Evolutionary conservation across 2,113 vertebrate genomes (phyloP), one percentile per base, ranked within the genome.

Genomic region (Poeciliopsis retropinna): DNA sequence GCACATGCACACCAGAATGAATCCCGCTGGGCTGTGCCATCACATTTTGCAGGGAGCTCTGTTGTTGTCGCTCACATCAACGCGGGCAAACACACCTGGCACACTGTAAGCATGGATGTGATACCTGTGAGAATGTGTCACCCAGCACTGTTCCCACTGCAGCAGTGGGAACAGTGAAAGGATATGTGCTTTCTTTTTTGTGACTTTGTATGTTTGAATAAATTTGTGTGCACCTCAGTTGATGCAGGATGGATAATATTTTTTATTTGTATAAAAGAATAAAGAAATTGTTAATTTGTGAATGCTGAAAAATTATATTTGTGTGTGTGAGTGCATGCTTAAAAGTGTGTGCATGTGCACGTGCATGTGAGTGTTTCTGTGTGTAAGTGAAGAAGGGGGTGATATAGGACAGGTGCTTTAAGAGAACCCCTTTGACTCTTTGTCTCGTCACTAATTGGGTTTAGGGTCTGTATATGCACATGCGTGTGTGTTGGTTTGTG

Each of bases 61-160:
- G 61, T 39, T 39, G 65, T 54, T 72, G 61, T 34, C 4, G 3
- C 51, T 65, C 70, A 67, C 81, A 68, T 72, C 41, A 29, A 68
- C 61, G 37, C 60, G 28, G 30, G 73, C 41, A 10, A 81, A 73
- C 78, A 80, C 91, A 93, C 84, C 84, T 90, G 85, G 73, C 78
- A 68, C 79, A 88, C 72, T 74, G 80, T 72, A 82, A 78, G 85
- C 68, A 84, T 60, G 86, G 87, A 92, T 87, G 88, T 94, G 93
- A 94, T 94, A 94, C 93, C 94, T 94, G 94, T 94, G 94, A 93
- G 93, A 95, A 94, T 89, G 87, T 85, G 72, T 81, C 81, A 84
- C 76, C 60, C 5, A 73, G 34, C 87, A 64, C 73, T 75, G 88
- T 93, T 93, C 94, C 93, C 92, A 94, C 91, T 92, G 85, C 62